Evolutionary conservation across 2,888 invertebrate genomes (phyloP), one percentile per base, ranked within the genome.

Genomic region (Andrena camellia): DNA sequence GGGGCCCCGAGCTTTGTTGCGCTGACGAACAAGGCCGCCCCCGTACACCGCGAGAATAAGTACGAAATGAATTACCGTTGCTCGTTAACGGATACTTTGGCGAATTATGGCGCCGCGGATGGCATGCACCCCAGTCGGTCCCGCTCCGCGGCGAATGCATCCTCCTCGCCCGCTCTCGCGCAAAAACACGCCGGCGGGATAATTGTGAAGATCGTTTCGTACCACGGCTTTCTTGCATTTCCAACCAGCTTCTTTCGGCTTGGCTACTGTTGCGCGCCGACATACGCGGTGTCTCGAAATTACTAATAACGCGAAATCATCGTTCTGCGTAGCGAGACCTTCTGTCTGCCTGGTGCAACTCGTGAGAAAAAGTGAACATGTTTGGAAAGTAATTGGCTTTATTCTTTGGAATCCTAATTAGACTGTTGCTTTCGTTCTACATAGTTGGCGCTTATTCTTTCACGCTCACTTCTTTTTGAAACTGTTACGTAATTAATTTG

Each of bases 61-160:
- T 78, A 86, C 74, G 74, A 73, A 78, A 87, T 80, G 88, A 87
- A 87, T 84, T 87, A 78, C 74, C 76, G 78, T 74, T 77, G 85
- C 85, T 87, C 87, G 74, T 87, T 87, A 87, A 82, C 84, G 71
- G 84, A 82, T 87, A 82, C 86, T 85, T 80, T 64, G 83, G 73
- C 85, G 73, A 68, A 83, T 85, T 85, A 80, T 66, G 77, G 69
- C 68, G 57, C 17, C 73, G 33, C 63, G 54, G 71, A 71, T 60
- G 54, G 52, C 74, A 52, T 69, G 62, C 60, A 42, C 70, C 70
- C 42, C 42, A 17, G 42, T 42, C 57, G 31, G 23, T 59, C 54
- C 68, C 71, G 57, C n/a, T 35, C 31, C 75, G 64, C 13, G 48
- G 63, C 57, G 71, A 60, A n/a, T 13, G 8, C 54, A 35, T 54